A percentile compares a stretch with the other conserved stretches of the same genome.
Evolutionary conservation across 1,140 invertebrate species (phyloP).

Genomic region (Tetramorium parvispinum): DNA sequence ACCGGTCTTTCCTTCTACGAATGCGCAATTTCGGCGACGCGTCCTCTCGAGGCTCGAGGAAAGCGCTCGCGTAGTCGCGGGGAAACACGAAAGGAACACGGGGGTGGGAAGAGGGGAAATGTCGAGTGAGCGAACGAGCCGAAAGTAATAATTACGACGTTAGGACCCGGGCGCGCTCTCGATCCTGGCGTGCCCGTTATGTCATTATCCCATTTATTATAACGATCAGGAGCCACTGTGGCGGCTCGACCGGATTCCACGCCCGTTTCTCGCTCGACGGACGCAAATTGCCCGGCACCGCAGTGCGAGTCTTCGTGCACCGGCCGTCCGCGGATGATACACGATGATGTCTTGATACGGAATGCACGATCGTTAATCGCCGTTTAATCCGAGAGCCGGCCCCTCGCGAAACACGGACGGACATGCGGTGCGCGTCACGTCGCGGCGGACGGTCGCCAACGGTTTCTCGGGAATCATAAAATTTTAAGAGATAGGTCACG

Average conservation of each 20-base stretch:
- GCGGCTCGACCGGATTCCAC: conserved; percentile 76
- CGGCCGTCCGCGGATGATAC: conserved; percentile 69
- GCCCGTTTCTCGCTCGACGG: conserved; percentile 77
- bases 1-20: neutral
- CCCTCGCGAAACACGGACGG: neutral
- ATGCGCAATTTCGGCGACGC: neutral
- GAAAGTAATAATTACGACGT: conserved; percentile 78
- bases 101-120: neutral
- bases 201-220: conserved; percentile 81
- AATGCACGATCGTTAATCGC: conserved; percentile 80
- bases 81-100: neutral
- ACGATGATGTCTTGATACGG: conserved; percentile 82
- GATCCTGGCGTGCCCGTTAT: conserved; percentile 74
- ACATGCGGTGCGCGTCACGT: neutral
- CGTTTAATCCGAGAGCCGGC: conserved; percentile 71
- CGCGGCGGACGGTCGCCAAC: neutral
- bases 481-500: conserved; percentile 44
- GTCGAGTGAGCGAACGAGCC: neutral
- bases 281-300: conserved; percentile 76
- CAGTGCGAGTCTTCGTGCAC: conserved; percentile 18
- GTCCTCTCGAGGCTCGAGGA: neutral
- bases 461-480: conserved; percentile 29
- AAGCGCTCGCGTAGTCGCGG: conserved; percentile 3
- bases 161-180: conserved; percentile 55
- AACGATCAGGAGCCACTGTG: conserved; percentile 72